Evolutionary conservation across 2,113 vertebrate species (phyloP), one percentile per base, ranked within the genome.

Genomic region (Pithys albifrons): DNA sequence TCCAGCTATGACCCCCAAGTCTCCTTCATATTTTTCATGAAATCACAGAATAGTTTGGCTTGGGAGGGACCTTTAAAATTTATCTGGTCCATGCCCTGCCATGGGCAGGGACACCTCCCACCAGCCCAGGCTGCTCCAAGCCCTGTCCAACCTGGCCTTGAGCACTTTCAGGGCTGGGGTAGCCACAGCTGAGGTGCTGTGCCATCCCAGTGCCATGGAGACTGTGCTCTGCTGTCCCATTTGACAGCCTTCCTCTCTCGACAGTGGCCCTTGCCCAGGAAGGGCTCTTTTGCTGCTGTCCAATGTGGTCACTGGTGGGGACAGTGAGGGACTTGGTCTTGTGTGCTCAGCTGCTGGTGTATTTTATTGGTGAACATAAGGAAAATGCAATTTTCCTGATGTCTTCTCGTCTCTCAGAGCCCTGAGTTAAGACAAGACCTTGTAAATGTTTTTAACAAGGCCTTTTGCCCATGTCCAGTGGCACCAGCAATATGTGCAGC

Each of bases 1-100:
- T 1, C 55, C 19, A 31, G 3, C 12, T 37, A 19, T 2, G 19
- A 64, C 4, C 15, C 18, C 0, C 2, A 22, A 62, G 23, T 23
- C 39, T 54, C 27, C 28, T 31, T 28, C 17, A 5, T 8, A 2
- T 23, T 75, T 66, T 39, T 35, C 8, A 35, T 43, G 20, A 33
- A 43, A 17, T 51, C 17, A 31, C 7, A n/a, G 19, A 48, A 20
- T 6, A 12, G 10, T 43, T 65, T 49, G 35, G 19, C 51, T 49
- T 35, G 20, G 46, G 16, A 65, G 7, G 3, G 5, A 24, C 5
- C 3, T 70, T 70, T 28, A 27, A 51, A 51, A 25, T 24, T 51
- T 27, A 51, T 61, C 14, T 15, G 33, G 2, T 7, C 19, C 39
- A 28, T 9, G 0, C 33, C 27, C 14, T 46, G 45, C 37, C 31